phyloP scores from a whole-genome alignment of 2,797 vertebrate genomes.

The Eulemur coronatus region DNA sequence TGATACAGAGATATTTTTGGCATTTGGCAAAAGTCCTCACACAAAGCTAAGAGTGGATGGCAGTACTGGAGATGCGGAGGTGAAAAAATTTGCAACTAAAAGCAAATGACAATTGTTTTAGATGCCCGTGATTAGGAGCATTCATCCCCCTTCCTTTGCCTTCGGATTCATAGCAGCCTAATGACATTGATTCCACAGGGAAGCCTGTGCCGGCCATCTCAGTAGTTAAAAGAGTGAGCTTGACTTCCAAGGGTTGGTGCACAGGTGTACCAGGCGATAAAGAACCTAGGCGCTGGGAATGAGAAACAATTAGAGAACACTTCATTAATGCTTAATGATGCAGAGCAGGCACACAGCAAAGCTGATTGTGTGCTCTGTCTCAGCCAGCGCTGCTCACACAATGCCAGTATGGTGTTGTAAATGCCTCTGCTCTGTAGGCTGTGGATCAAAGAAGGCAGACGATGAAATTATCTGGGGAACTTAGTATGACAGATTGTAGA shows the following conservation, averaged over 20 bases:
- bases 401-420: background rate
- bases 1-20: background rate
- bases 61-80: background rate
- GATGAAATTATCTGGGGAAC: conserved; percentile 6
- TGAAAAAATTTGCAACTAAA: background rate
- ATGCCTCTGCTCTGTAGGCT: background rate
- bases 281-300: background rate
- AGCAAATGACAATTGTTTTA: background rate
- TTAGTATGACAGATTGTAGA: conserved; percentile 41
- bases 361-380: conserved; percentile 14
- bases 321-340: conserved; percentile 68
- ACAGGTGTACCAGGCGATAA: background rate
- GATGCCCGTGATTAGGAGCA: background rate
- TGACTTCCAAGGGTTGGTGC: conserved; percentile 32
- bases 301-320: conserved; percentile 63
- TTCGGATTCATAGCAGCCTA: background rate
- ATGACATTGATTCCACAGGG: background rate
- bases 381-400: background rate
- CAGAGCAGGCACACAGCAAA: background rate
- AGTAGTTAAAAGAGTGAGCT: conserved; percentile 13
- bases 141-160: background rate
- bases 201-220: background rate
- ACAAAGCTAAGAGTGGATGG: background rate
- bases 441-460: background rate
- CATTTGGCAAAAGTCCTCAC: background rate